Evolutionary conservation across 2,888 invertebrate species (phyloP).

Genomic region (Dione vanillae): DNA sequence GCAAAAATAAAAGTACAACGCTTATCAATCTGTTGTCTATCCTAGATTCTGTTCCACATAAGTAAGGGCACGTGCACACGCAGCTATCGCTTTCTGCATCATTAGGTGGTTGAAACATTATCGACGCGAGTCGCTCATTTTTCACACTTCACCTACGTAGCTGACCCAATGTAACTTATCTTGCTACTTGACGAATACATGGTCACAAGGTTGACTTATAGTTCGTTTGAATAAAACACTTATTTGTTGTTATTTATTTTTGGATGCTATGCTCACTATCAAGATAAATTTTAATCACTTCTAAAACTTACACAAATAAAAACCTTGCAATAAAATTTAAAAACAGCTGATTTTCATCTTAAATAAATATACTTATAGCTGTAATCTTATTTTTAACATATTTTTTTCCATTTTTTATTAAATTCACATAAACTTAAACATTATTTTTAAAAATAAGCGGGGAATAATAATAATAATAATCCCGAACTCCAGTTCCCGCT

Average conservation of each 20-base stretch:
- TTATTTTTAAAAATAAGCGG: no score
- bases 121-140: conserved; percentile 72
- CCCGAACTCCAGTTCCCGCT: no score
- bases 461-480: no score
- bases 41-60: conserved; percentile 17
- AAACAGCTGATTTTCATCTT: no score
- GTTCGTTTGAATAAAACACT: background rate
- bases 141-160: conserved; percentile 60
- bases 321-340: no score
- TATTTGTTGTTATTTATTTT: background rate
- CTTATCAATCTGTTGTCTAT: conserved; percentile 2
- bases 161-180: conserved; percentile 27
- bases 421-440: no score
- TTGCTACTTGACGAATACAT: conserved; percentile 6
- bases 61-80: conserved; percentile 56
- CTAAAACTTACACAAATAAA: no score
- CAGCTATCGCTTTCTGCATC: conserved; percentile 80
- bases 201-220: background rate
- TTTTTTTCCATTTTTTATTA: no score
- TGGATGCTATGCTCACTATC: background rate
- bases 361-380: no score
- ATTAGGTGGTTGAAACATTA: conserved; percentile 70
- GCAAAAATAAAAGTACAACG: no score
- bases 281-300: background rate
- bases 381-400: no score